These are phyloP conservation scores for Desmodus rotundus DNA, from an alignment of 2,113 vertebrate genomes.

Conservation along the genomic window DNA sequence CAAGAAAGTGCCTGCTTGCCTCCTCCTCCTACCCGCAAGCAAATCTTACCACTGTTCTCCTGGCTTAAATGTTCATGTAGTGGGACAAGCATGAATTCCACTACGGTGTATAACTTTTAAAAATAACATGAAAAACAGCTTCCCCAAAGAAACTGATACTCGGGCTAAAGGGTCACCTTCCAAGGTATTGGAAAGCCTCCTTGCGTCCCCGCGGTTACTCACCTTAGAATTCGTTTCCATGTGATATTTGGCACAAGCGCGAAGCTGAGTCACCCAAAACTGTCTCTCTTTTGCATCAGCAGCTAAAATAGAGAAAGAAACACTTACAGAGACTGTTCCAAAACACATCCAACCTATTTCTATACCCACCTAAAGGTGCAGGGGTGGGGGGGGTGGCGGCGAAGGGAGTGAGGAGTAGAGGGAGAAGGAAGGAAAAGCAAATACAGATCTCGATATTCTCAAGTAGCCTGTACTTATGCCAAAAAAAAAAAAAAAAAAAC, in stretches of 20 bases:
- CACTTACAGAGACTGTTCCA: background rate
- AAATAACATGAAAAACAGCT: background rate
- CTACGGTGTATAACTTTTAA: background rate
- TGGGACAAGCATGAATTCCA: background rate
- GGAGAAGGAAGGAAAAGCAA: background rate
- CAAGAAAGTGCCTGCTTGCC: background rate
- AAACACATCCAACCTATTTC: background rate
- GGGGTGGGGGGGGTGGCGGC: background rate
- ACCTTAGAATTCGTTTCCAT: conserved; percentile 94
- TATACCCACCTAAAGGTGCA: background rate
- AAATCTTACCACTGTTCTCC: background rate
- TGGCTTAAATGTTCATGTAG: background rate
- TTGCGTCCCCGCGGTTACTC: conserved; percentile 48
- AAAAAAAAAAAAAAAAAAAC: background rate
- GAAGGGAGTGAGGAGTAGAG: background rate
- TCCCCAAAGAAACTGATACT: background rate
- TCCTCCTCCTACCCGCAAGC: background rate
- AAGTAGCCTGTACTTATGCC: background rate
- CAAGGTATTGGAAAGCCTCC: background rate
- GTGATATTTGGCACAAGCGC: conserved; percentile 92
- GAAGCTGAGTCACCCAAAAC: conserved; percentile 95
- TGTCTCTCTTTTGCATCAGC: conserved; percentile 93
- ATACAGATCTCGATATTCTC: background rate
- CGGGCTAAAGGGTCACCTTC: background rate
- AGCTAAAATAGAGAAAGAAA: conserved; percentile 83